Evolutionary conservation across 2,113 vertebrate species (phyloP).

Genomic region (Labeo rohita): DNA sequence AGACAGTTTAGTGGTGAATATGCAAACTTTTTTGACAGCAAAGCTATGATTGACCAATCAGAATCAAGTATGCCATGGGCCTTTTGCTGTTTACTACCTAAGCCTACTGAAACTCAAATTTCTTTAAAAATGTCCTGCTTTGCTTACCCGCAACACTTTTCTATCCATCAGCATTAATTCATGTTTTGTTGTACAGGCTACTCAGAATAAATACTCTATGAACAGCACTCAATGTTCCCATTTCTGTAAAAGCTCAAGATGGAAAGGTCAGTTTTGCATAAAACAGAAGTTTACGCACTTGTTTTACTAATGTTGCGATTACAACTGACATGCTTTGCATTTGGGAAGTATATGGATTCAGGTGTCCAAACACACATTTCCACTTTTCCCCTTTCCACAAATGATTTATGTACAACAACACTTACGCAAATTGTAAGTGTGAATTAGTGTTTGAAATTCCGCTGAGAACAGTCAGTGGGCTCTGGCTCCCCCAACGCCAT

Average conservation of each 20-base stretch:
- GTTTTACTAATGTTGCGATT: background rate
- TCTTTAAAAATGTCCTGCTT: background rate
- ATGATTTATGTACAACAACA: slow-evolving; percentile 29
- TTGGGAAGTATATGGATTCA: background rate
- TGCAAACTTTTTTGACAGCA: too few species aligned
- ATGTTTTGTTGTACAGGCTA: background rate
- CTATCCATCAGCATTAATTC: background rate
- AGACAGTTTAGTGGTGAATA: too few species aligned
- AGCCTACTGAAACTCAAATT: background rate
- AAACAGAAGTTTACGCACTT: background rate
- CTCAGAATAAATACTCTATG: background rate
- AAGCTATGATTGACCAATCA: too few species aligned
- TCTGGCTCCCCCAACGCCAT: slow-evolving; percentile 1
- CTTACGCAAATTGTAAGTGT: slow-evolving; percentile 39
- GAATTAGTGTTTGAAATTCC: slow-evolving; percentile 33
- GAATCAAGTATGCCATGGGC: too few species aligned
- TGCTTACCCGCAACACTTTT: background rate
- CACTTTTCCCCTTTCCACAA: slow-evolving; percentile 3
- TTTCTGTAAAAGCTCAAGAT: background rate
- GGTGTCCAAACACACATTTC: background rate
- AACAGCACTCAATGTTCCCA: background rate
- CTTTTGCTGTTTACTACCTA: too few species aligned
- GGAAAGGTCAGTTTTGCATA: background rate
- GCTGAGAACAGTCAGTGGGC: slow-evolving; percentile 1
- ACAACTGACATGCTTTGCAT: background rate